Conservation (phyloP, 2,797 vertebrate species). For the Arremon brunneinucha region DNA sequence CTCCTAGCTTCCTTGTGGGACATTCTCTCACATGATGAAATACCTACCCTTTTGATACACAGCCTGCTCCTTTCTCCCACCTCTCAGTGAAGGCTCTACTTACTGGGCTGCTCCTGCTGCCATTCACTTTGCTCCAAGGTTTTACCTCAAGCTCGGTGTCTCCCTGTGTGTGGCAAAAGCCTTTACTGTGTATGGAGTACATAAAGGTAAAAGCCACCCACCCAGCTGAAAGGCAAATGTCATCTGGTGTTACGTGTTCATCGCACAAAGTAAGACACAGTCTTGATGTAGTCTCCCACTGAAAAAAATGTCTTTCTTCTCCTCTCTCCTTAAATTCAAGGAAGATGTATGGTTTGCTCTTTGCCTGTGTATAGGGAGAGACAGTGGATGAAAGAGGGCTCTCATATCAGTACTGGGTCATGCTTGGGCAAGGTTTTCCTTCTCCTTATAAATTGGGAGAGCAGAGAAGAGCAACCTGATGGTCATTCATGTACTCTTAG, state of each 20-base stretch:
- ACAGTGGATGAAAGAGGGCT: background rate
- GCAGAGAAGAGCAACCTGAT: background rate
- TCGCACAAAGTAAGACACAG: background rate
- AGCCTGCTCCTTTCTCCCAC: background rate
- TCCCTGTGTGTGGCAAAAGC: background rate
- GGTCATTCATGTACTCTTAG: background rate
- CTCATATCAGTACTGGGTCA: background rate
- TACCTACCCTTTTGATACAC: background rate
- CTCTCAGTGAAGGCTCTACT: background rate
- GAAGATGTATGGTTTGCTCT: background rate
- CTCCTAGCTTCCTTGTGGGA: background rate
- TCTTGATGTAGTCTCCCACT: accelerated
- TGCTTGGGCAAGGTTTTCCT: background rate
- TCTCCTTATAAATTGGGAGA: background rate
- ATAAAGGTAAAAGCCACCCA: background rate
- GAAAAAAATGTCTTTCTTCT: background rate
- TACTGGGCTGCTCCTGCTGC: background rate
- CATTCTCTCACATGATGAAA: background rate
- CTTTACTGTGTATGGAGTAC: background rate
- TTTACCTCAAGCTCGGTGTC: background rate
- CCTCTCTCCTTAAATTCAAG: background rate
- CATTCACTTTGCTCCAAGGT: background rate
- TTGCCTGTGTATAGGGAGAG: background rate
- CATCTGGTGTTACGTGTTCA: background rate
- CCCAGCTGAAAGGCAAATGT: background rate